Evolutionary conservation across 2,797 vertebrate species (phyloP).

Genomic region (Chiroxiphia lanceolata): DNA sequence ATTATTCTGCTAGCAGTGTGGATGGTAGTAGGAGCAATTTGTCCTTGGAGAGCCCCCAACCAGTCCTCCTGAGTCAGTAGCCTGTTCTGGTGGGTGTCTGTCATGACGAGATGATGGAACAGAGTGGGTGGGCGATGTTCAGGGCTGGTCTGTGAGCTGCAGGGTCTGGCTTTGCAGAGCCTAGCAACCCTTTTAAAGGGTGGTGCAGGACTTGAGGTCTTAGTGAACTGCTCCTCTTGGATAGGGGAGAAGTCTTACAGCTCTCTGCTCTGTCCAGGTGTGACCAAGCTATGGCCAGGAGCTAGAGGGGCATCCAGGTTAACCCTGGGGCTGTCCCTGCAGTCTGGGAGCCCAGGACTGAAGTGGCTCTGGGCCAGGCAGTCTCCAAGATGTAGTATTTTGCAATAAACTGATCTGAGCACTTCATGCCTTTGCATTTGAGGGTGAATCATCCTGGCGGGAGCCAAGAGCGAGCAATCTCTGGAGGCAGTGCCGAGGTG

Average conservation of each 20-base stretch:
- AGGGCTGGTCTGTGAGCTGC: neutral
- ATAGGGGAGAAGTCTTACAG: neutral
- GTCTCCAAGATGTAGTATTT: neutral
- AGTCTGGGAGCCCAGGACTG: neutral
- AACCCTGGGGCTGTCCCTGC: neutral
- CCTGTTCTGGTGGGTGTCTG: neutral
- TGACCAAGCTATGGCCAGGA: neutral
- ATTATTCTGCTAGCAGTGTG: neutral
- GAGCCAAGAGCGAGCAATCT: neutral
- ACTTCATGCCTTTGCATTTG: neutral
- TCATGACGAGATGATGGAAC: neutral
- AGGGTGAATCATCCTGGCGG: neutral
- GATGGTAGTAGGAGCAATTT: neutral
- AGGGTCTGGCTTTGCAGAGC: neutral
- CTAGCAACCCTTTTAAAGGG: neutral
- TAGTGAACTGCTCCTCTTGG: neutral
- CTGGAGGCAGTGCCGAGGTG: neutral
- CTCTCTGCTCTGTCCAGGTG: neutral
- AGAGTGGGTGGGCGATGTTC: rapidly evolving
- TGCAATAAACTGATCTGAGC: constrained; percentile 7
- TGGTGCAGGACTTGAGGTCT: neutral
- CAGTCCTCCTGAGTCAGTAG: neutral
- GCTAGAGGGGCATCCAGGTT: neutral
- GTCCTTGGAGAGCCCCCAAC: neutral
- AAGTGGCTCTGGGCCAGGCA: neutral